Evolutionary conservation across 2,888 invertebrate genomes (phyloP).

Genomic region (Plutella xylostella): DNA sequence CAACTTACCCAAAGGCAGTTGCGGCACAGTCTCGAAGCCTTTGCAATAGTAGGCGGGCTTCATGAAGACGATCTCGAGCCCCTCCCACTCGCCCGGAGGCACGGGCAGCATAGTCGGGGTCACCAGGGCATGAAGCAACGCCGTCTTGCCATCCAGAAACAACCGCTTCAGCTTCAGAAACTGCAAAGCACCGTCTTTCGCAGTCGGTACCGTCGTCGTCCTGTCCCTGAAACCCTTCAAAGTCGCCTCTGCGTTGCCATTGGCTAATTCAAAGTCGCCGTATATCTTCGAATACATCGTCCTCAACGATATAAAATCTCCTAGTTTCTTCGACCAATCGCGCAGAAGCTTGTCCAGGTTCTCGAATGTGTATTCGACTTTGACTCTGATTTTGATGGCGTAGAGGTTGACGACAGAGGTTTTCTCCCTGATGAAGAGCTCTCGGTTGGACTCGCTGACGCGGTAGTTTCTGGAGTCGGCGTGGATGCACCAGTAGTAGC

Average conservation of each 20-base stretch:
- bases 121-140: slow-evolving; percentile 38
- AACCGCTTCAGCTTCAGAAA: slow-evolving; percentile 35
- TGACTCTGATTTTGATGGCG: slow-evolving; percentile 34
- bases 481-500: slow-evolving; percentile 58
- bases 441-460: slow-evolving; percentile 38
- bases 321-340: slow-evolving; percentile 35
- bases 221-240: slow-evolving; percentile 27
- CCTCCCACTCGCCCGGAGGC: slow-evolving; percentile 38
- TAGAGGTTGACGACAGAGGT: slow-evolving; percentile 30
- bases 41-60: slow-evolving; percentile 38
- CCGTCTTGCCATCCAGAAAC: slow-evolving; percentile 37
- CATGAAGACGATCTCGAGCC: slow-evolving; percentile 34
- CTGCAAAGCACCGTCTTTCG: slow-evolving; percentile 23
- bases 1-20: slow-evolving; percentile 37
- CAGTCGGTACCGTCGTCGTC: slow-evolving; percentile 24
- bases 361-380: slow-evolving; percentile 22
- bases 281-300: slow-evolving; percentile 34
- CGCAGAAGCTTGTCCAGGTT: slow-evolving; percentile 21
- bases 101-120: slow-evolving; percentile 32
- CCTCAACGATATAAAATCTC: slow-evolving; percentile 40
- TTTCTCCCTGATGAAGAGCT: slow-evolving; percentile 38
- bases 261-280: slow-evolving; percentile 20
- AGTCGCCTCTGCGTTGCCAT: slow-evolving; percentile 21
- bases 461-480: slow-evolving; percentile 33
- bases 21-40: slow-evolving; percentile 23